These are phyloP conservation scores for Ochropacha duplaris DNA, from an alignment of 2,888 invertebrate species.

Conservation along the genomic window DNA sequence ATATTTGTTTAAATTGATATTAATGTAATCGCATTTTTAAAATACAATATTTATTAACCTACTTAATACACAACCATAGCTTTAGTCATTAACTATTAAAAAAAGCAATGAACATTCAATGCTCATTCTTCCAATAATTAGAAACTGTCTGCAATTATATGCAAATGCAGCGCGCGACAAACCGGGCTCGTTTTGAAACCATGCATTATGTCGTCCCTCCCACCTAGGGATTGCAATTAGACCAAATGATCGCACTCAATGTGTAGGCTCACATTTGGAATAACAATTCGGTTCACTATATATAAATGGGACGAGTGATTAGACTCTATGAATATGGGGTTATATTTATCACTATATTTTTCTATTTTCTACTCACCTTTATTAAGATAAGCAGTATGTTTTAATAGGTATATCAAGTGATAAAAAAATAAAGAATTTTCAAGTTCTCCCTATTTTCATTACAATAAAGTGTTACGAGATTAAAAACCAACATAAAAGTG, in stretches of 20 bases:
- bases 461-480: slow-evolving; percentile 21
- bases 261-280: background rate
- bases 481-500: slow-evolving; percentile 11
- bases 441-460: slow-evolving; percentile 13
- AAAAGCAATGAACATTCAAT: slow-evolving; percentile 33
- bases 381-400: too few species aligned
- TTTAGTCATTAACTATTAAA: slow-evolving; percentile 19
- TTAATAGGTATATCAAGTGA: too few species aligned
- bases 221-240: slow-evolving; percentile 48
- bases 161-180: slow-evolving; percentile 66
- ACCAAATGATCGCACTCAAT: slow-evolving; percentile 23
- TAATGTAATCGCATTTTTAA: background rate
- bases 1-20: too few species aligned
- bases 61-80: too few species aligned
- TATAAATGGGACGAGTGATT: background rate
- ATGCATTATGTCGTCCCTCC: slow-evolving; percentile 64
- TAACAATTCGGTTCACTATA: background rate
- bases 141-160: slow-evolving; percentile 74
- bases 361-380: too few species aligned
- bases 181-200: slow-evolving; percentile 68
- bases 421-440: too few species aligned
- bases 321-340: background rate
- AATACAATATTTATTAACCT: background rate
- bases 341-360: background rate
- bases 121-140: slow-evolving; percentile 53